These are phyloP conservation scores for Sesamia nonagrioides DNA, from an alignment of 1,140 invertebrate genomes.

Conservation along the genomic window DNA sequence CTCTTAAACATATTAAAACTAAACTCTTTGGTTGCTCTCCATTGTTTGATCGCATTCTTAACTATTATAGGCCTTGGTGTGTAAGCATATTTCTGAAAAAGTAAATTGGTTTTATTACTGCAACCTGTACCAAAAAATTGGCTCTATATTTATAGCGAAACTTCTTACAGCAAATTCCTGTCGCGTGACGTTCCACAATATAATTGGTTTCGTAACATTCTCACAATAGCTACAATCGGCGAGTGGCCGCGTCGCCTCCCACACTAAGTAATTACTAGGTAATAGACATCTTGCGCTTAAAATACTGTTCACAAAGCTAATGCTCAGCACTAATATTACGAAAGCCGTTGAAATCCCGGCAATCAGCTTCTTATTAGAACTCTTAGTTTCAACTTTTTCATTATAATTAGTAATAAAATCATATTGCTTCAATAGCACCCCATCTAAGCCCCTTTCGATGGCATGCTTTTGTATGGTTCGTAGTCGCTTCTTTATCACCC, in stretches of 20 bases:
- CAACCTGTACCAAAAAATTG: constrained; percentile 37
- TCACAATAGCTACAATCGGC: constrained; percentile 93
- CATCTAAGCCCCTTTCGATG: constrained; percentile 67
- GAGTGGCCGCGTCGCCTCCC: constrained; percentile 95
- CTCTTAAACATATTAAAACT: constrained; percentile 93
- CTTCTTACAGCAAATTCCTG: constrained; percentile 89
- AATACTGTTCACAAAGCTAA: constrained; percentile 68
- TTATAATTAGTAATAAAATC: constrained; percentile 67
- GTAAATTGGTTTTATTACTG: background rate
- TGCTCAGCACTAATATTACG: constrained; percentile 64
- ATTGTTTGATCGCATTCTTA: constrained; percentile 92
- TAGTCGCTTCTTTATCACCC: constrained; percentile 61
- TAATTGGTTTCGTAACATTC: constrained; percentile 88
- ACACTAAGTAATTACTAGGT: constrained; percentile 94
- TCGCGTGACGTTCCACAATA: constrained; percentile 90
- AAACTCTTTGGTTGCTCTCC: constrained; percentile 92
- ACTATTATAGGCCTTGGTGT: constrained; percentile 94
- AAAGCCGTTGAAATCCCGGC: constrained; percentile 59
- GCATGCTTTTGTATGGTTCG: constrained; percentile 68
- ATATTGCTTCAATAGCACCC: constrained; percentile 62
- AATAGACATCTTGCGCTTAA: constrained; percentile 91
- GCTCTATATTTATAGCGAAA: constrained; percentile 21
- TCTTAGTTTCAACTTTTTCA: constrained; percentile 56
- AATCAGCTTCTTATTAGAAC: constrained; percentile 57
- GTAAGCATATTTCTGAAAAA: constrained; percentile 90